These are phyloP conservation scores for Enteromius mattozi DNA, from an alignment of 2,797 vertebrate species.

Conservation along the genomic window DNA sequence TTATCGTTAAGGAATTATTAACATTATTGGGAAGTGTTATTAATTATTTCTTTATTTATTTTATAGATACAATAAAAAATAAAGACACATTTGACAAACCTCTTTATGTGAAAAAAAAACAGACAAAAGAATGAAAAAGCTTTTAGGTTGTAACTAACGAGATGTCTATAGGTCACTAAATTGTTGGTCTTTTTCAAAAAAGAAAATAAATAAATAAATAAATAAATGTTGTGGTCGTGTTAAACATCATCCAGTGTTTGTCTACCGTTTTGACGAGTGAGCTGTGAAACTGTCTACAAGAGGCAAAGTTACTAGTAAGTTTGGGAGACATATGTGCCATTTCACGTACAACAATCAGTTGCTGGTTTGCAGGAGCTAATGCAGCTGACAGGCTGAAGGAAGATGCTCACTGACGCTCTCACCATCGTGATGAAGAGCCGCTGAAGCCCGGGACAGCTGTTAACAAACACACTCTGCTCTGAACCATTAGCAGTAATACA, in stretches of 20 bases:
- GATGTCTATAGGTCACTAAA: background rate
- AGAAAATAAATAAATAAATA: background rate
- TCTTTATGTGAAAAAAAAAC: background rate
- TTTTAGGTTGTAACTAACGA: background rate
- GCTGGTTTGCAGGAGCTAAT: constrained; percentile 74
- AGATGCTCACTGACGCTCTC: constrained; percentile 75
- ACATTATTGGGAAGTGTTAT: background rate
- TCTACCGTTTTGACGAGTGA: background rate
- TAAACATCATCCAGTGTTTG: constrained; percentile 6
- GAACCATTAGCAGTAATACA: constrained; percentile 70
- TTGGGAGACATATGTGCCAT: constrained; percentile 72
- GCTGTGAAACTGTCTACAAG: constrained; percentile 24
- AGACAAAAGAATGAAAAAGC: background rate
- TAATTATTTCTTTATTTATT: too few relatives aligned
- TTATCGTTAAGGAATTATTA: background rate
- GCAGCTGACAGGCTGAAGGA: constrained; percentile 68
- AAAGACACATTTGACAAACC: background rate
- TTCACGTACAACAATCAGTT: constrained; percentile 77
- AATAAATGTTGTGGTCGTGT: background rate
- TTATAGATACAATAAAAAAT: background rate
- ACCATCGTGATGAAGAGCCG: constrained; percentile 72
- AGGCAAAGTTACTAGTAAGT: constrained; percentile 42
- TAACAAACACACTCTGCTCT: constrained; percentile 68
- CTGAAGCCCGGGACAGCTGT: constrained; percentile 71
- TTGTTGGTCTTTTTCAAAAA: background rate